phyloP scores from a whole-genome alignment of 2,888 invertebrate species.

The Auanema freiburgensis region DNA sequence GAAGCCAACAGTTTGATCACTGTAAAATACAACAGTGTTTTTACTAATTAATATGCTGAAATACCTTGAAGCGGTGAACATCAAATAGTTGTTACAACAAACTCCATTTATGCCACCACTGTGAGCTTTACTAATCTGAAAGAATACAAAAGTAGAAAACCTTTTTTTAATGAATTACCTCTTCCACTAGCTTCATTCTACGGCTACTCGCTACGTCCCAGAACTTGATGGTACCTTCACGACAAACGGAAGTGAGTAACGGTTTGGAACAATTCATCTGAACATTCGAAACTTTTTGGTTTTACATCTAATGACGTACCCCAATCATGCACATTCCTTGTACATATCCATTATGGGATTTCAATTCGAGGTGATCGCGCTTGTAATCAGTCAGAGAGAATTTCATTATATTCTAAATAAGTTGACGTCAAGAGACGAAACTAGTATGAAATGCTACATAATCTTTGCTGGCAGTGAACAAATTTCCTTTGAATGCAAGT shows the following conservation, averaged over 20 bases:
- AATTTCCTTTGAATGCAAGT: conserved; percentile 65
- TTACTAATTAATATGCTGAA: background rate
- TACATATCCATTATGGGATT: conserved; percentile 46
- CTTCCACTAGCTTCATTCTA: conserved; percentile 68
- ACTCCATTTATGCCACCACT: conserved; percentile 74
- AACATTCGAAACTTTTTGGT: background rate
- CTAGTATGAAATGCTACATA: conserved; percentile 66
- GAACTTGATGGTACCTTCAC: conserved; percentile 77
- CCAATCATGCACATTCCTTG: conserved; percentile 33
- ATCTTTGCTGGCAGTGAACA: conserved; percentile 84
- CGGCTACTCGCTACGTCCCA: conserved; percentile 77
- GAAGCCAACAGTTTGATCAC: conserved; percentile 32
- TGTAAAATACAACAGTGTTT: conserved; percentile 9
- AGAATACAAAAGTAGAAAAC: background rate
- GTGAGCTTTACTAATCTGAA: conserved; percentile 40
- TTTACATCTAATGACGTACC: background rate
- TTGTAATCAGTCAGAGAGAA: conserved; percentile 47
- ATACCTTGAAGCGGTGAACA: conserved; percentile 85
- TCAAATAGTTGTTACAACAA: conserved; percentile 71
- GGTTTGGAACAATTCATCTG: background rate
- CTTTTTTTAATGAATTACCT: conserved; percentile 16
- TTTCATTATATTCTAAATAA: conserved; percentile 52
- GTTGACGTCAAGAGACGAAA: background rate
- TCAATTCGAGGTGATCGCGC: conserved; percentile 47
- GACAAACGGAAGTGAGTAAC: conserved; percentile 71